Conservation (phyloP, 2,888 invertebrate species). For the Xestia xanthographa region DNA sequence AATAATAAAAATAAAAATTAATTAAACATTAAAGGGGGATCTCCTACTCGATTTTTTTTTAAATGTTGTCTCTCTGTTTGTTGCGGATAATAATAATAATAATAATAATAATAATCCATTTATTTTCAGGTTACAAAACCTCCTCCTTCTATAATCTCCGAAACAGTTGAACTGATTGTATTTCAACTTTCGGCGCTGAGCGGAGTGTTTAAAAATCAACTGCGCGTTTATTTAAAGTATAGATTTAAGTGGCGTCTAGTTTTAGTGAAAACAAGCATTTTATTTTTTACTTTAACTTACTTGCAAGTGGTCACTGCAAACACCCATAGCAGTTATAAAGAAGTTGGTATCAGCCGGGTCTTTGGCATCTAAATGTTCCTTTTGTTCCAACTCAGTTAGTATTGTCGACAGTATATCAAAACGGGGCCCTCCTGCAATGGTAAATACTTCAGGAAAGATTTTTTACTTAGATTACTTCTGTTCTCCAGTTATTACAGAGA, state of each 20-base stretch:
- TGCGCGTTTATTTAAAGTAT: too few relatives aligned
- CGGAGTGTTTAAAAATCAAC: too few relatives aligned
- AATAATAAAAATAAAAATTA: too few relatives aligned
- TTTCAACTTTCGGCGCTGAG: too few relatives aligned
- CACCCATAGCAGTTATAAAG: constrained; percentile 96
- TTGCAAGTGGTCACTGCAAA: constrained; percentile 93
- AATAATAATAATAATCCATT: too few relatives aligned
- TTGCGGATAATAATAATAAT: too few relatives aligned
- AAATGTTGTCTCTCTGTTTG: too few relatives aligned
- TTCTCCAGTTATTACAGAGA: background rate
- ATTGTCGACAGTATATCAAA: constrained; percentile 93
- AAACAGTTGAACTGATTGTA: too few relatives aligned
- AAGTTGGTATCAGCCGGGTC: constrained; percentile 93
- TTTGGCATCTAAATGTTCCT: constrained; percentile 89
- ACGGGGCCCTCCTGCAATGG: constrained; percentile 90
- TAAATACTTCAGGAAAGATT: background rate
- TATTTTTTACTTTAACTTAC: constrained; percentile 66
- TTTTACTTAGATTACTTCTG: background rate
- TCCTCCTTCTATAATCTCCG: too few relatives aligned
- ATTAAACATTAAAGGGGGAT: too few relatives aligned
- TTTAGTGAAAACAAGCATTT: background rate
- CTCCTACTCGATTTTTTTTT: too few relatives aligned
- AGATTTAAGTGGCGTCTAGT: background rate
- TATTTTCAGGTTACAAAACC: too few relatives aligned
- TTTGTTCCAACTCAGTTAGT: constrained; percentile 91